phyloP scores from a whole-genome alignment of 2,797 vertebrate species.

The Austrolebias charrua region DNA sequence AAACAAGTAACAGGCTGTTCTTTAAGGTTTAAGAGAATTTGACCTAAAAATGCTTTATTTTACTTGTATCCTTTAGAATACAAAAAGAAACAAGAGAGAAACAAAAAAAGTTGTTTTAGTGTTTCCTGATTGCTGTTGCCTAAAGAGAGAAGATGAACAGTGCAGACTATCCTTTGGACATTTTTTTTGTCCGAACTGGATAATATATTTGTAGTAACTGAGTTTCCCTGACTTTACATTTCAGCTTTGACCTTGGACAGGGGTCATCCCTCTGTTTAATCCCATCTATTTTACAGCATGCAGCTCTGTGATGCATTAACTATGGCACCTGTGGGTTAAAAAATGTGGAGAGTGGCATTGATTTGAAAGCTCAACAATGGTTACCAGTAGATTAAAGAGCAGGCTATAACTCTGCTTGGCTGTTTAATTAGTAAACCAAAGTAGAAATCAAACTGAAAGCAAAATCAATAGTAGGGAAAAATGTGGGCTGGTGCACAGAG shows the following conservation, averaged over 20 bases:
- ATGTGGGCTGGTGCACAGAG: constrained; percentile 29
- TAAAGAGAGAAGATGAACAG: constrained; percentile 21
- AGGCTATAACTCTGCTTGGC: constrained; percentile 44
- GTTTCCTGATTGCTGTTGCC: constrained; percentile 55
- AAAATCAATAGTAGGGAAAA: constrained; percentile 64
- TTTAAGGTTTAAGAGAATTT: constrained; percentile 67
- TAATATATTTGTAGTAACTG: constrained; percentile 41
- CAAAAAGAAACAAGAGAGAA: constrained; percentile 64
- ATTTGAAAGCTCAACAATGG: constrained; percentile 60
- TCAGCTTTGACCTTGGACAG: constrained; percentile 42
- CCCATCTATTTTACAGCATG: constrained; percentile 30
- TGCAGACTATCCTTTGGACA: constrained; percentile 49
- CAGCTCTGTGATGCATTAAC: constrained; percentile 28
- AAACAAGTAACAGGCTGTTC: constrained; percentile 54
- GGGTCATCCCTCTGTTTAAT: constrained; percentile 26
- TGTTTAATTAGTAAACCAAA: constrained; percentile 73
- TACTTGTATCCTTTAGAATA: constrained; percentile 64
- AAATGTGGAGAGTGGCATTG: constrained; percentile 57
- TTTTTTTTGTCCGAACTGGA: constrained; percentile 52
- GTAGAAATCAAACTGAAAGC: constrained; percentile 66
- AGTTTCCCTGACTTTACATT: constrained; percentile 50
- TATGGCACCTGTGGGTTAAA: constrained; percentile 35
- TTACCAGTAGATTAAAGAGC: constrained; percentile 64
- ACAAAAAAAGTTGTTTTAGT: constrained; percentile 49
- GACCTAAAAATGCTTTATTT: constrained; percentile 50